Percentiles rank a stretch among this genome's conserved stretches.
phyloP scores from a whole-genome alignment of 64 coral and sea anemone genomes.

The Astreopora myriophthalma region DNA sequence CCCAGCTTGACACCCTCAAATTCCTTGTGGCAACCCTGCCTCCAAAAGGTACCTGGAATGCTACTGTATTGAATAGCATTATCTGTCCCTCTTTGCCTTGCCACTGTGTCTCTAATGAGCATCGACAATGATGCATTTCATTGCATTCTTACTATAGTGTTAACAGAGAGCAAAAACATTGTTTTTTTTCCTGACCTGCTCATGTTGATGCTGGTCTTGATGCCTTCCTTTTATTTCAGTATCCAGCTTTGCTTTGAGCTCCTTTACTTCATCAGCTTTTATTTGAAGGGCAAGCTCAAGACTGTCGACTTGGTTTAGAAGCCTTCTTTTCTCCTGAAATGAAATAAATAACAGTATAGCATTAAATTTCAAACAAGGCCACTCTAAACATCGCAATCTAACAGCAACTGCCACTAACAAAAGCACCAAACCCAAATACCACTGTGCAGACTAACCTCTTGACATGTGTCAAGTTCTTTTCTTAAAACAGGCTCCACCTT shows the following conservation, averaged over 20 bases:
- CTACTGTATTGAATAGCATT: too few species aligned
- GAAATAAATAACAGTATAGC: neutral
- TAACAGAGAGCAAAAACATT: neutral
- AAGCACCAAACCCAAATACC: too few species aligned
- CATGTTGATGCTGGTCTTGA: conserved; percentile 59
- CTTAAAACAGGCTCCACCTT: conserved; percentile 90
- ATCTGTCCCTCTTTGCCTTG: too few species aligned
- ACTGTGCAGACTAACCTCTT: too few species aligned
- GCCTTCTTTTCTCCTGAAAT: conserved; percentile 71
- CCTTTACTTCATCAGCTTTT: conserved; percentile 57
- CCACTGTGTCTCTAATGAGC: too few species aligned
- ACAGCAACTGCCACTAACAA: neutral
- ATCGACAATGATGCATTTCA: too few species aligned
- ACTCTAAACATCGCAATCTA: neutral
- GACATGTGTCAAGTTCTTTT: conserved; percentile 84
- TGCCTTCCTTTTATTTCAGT: conserved; percentile 22
- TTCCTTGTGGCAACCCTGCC: too few species aligned
- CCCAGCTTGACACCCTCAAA: too few species aligned
- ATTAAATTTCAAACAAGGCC: neutral
- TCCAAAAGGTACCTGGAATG: too few species aligned
- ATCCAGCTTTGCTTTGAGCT: conserved; percentile 55
- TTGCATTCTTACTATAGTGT: too few species aligned
- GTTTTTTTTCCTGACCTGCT: conserved; percentile 51
- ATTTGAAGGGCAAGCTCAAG: conserved; percentile 60
- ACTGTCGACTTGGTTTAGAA: conserved; percentile 63